Conservation (phyloP, 2,888 invertebrate genomes). For the Lithophane semibrunnea region DNA sequence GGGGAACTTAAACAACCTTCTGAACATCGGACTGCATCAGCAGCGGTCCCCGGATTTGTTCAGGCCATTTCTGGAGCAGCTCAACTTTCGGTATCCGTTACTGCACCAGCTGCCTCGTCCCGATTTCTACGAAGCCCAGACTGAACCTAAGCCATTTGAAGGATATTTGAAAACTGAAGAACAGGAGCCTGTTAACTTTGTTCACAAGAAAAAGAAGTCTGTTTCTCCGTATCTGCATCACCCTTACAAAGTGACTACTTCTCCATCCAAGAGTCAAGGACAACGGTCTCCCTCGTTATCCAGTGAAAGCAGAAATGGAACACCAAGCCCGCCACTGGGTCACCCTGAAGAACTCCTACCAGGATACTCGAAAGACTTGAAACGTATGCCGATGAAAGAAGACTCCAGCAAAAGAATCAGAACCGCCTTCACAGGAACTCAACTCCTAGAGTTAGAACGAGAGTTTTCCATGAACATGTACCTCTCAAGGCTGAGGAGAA, state of each 20-base stretch:
- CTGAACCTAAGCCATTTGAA: constrained; percentile 77
- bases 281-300: constrained; percentile 84
- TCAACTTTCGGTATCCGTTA: constrained; percentile 85
- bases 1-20: constrained; percentile 92
- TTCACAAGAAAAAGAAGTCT: constrained; percentile 83
- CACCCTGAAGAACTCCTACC: constrained; percentile 87
- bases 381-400: constrained; percentile 89
- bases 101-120: constrained; percentile 85
- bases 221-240: constrained; percentile 86
- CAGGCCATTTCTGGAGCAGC: constrained; percentile 86
- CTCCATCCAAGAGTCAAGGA: constrained; percentile 85
- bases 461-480: constrained; percentile 98
- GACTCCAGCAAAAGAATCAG: constrained; percentile 96
- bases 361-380: constrained; percentile 84
- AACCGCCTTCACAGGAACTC: constrained; percentile 98
- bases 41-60: constrained; percentile 87
- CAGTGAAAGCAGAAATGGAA: constrained; percentile 89
- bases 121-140: constrained; percentile 78
- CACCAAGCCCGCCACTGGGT: constrained; percentile 89
- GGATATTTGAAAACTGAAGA: constrained; percentile 81
- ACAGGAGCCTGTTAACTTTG: constrained; percentile 80
- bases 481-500: constrained; percentile 95
- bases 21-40: constrained; percentile 92
- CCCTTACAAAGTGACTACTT: constrained; percentile 83
- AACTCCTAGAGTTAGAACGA: constrained; percentile 95